These are phyloP conservation scores for Chrysochloris asiatica DNA, from an alignment of 2,113 vertebrate genomes.

Conservation along the genomic window DNA sequence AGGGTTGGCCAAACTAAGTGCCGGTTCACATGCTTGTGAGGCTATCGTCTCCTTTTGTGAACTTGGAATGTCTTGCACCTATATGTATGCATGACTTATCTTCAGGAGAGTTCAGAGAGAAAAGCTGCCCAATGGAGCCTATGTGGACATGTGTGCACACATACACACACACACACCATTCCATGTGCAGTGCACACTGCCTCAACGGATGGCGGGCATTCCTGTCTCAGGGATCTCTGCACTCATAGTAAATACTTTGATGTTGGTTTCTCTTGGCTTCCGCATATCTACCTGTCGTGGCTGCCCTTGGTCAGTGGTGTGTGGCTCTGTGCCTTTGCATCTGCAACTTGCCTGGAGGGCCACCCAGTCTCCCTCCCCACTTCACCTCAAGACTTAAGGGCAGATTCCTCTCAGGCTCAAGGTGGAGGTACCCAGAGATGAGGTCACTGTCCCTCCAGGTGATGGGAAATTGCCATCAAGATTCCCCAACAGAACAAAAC, in stretches of 20 bases:
- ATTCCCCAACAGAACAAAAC: slow-evolving; percentile 37
- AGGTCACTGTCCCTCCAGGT: slow-evolving; percentile 61
- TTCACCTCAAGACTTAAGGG: slow-evolving; percentile 22
- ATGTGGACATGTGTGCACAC: no score
- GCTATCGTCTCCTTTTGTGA: neutral
- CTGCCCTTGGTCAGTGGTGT: neutral
- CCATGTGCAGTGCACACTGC: neutral
- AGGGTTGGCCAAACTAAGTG: neutral
- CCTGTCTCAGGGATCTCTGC: neutral
- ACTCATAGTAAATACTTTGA: slow-evolving; percentile 26
- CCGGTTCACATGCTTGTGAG: neutral
- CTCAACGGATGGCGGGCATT: neutral
- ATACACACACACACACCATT: no score
- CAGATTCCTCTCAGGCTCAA: slow-evolving; percentile 49
- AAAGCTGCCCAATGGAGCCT: neutral
- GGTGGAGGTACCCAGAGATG: slow-evolving; percentile 44
- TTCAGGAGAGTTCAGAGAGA: neutral
- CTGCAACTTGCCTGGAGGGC: neutral
- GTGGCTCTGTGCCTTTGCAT: slow-evolving; percentile 2
- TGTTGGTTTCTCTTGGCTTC: slow-evolving; percentile 32
- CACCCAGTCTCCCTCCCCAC: neutral
- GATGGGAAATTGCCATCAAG: slow-evolving; percentile 45
- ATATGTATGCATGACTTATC: neutral
- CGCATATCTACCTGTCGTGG: neutral
- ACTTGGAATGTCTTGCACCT: neutral